Evolutionary conservation across 1,140 invertebrate species (phyloP).

Genomic region (Drosophila baimaii): DNA sequence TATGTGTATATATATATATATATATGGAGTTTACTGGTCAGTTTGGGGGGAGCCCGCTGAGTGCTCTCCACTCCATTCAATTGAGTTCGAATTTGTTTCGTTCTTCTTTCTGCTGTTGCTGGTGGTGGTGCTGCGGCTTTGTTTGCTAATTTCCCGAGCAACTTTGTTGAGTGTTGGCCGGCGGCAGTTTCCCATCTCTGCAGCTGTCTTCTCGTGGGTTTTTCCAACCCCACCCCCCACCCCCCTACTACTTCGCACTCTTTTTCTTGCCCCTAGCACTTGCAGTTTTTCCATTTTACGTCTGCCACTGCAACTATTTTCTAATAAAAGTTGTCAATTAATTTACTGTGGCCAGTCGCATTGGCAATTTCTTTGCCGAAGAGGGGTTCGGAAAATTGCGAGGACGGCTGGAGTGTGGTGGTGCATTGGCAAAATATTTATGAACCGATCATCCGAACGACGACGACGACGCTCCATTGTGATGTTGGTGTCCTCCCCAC

Average conservation of each 20-base stretch:
- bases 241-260: no score
- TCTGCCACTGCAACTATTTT: constrained; percentile 56
- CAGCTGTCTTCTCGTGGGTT: constrained; percentile 37
- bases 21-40: constrained; percentile 22
- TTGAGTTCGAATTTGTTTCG: constrained; percentile 56
- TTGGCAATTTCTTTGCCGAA: constrained; percentile 29
- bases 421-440: constrained; percentile 45
- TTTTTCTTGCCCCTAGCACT: neutral
- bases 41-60: constrained; percentile 4
- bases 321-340: constrained; percentile 70
- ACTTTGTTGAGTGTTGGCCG: constrained; percentile 51
- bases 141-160: constrained; percentile 62
- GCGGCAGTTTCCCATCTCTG: constrained; percentile 40
- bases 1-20: neutral
- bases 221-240: neutral
- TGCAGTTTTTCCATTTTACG: constrained; percentile 23
- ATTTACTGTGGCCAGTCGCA: constrained; percentile 56
- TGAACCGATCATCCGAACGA: constrained; percentile 49
- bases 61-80: constrained; percentile 37
- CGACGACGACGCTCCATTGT: constrained; percentile 42
- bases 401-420: neutral
- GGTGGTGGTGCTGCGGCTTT: constrained; percentile 56
- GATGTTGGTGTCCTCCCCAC: constrained; percentile 9
- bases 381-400: neutral
- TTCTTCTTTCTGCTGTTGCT: constrained; percentile 20